Base-by-base conservation (phyloP, 1,140 invertebrate genomes). In the Meteorus sp. region DNA sequence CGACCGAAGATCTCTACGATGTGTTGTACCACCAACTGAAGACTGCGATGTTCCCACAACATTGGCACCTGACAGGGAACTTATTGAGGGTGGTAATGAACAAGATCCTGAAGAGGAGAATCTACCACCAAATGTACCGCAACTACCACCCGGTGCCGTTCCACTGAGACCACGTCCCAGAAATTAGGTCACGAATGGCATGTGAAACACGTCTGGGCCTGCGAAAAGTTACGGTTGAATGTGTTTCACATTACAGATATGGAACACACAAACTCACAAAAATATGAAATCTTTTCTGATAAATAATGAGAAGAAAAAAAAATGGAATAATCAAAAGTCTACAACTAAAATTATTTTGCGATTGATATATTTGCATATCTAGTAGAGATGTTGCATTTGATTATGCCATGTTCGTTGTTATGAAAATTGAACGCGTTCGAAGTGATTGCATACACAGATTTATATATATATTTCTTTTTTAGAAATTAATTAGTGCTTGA, bases 11-110 rank as follows among this genome's bases (percentile, higher is more conserved):
- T 89, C 90, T 0, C 75, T 93, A 55, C 83, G 92, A 58, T 95
- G 93, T 75, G 92, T 93, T 1, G 90, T 92, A 1, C 91, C 92
- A 4, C 91, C 92, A 1, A 93, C 92, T 22, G 92, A 92, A 65
- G 92, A 94, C 63, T 94, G 90, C 66, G 90, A 93, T 63, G 83
- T 91, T 1, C 90, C 90, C 86, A 0, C 75, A 86, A 2, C 77
- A 62, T 20, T n/a, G n/a, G n/a, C n/a, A n/a, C 66, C 72, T 11
- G 76, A 79, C 7, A 67, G 71, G 11, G 76, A 80, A 20, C 47
- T 74, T 5, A 67, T 71, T 6, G 74, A 77, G 2, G 76, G 72
- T 27, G 56, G 70, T 8, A 78, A 78, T 61, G 75, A 78, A 9
- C 76, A 79, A 22, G 78, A 79, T 25, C 71, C n/a, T 17, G 78